phyloP scores from a whole-genome alignment of 2,113 vertebrate species.

The Asarcornis scutulata region DNA sequence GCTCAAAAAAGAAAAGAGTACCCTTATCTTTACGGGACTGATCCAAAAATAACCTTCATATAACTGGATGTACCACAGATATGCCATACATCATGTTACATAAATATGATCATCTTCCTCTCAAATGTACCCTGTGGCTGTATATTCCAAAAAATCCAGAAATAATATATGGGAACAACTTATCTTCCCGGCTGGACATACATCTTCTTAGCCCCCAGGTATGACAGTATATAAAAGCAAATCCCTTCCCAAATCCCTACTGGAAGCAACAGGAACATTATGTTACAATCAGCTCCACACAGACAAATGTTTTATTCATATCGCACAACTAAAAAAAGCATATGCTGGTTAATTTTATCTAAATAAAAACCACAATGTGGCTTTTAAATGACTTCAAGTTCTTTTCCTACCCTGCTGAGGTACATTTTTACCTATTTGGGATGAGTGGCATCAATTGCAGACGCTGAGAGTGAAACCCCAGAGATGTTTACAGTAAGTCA shows the following conservation, averaged over 20 bases:
- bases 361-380: neutral
- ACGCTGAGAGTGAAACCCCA: neutral
- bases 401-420: neutral
- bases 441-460: neutral
- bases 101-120: neutral
- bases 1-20: neutral
- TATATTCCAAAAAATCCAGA: neutral
- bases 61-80: neutral
- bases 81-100: neutral
- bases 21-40: neutral
- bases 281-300: neutral
- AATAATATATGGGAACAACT: neutral
- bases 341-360: neutral
- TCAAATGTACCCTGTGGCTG: neutral
- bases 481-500: neutral
- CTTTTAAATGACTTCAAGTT: neutral
- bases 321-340: neutral
- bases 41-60: neutral
- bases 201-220: neutral
- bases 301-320: slow-evolving; percentile 35
- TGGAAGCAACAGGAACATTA: neutral
- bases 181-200: neutral
- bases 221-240: neutral
- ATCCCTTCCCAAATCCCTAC: neutral
- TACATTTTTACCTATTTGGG: neutral